Conservation (phyloP, 1,140 invertebrate genomes). For the Hesperophylax magnus region DNA sequence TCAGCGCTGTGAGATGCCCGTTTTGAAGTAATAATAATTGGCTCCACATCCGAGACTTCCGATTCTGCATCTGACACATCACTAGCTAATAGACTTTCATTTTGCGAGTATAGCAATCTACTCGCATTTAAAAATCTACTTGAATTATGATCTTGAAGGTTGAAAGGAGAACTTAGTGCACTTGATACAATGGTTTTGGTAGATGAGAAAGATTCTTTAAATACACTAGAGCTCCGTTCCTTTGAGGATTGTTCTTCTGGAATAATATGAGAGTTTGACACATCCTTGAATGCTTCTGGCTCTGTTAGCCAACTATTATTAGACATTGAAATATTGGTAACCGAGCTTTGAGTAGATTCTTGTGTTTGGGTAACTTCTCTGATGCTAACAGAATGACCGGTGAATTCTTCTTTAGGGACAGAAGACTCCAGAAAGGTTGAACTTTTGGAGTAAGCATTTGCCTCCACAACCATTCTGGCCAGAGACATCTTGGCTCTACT, state of each 20-base stretch:
- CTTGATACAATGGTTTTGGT: too few relatives aligned
- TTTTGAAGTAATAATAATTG: too few relatives aligned
- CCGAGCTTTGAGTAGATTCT: neutral
- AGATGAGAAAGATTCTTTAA: too few relatives aligned
- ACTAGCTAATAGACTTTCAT: slow-evolving; percentile 32
- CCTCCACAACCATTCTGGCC: slow-evolving; percentile 65
- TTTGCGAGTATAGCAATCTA: neutral
- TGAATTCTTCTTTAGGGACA: slow-evolving; percentile 14
- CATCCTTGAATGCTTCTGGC: too few relatives aligned
- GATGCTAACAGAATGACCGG: neutral
- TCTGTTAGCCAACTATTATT: too few relatives aligned
- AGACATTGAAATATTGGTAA: neutral
- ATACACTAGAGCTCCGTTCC: too few relatives aligned
- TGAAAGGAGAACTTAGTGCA: too few relatives aligned
- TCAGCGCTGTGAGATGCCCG: too few relatives aligned
- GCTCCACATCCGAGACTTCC: neutral
- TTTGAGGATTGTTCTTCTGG: too few relatives aligned
- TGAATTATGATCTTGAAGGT: too few relatives aligned
- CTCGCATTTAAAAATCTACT: too few relatives aligned
- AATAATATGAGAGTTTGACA: too few relatives aligned
- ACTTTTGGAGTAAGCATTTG: slow-evolving; percentile 63
- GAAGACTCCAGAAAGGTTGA: slow-evolving; percentile 5
- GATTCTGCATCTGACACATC: slow-evolving; percentile 36
- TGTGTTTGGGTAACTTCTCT: neutral
- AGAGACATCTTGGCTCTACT: slow-evolving; percentile 63